Conservation (phyloP, 1,140 invertebrate species). For the Teleogryllus occipitalis region DNA sequence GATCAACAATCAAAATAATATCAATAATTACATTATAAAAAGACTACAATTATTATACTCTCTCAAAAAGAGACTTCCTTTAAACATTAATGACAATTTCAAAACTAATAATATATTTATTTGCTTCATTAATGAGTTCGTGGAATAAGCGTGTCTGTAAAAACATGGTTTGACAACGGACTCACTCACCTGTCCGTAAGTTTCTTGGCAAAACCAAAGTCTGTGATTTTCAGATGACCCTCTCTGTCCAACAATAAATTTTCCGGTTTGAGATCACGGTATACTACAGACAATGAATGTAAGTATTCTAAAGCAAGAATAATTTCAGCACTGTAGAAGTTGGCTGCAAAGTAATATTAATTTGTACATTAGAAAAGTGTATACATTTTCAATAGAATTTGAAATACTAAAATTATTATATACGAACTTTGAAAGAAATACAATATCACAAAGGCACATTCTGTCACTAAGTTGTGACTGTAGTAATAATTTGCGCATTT, state of each 20-base stretch:
- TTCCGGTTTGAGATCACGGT: constrained; percentile 80
- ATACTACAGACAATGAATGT: constrained; percentile 78
- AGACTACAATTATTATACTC: neutral
- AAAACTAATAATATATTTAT: no score
- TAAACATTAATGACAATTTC: no score
- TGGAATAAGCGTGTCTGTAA: no score
- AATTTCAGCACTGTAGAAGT: constrained; percentile 93
- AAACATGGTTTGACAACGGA: neutral
- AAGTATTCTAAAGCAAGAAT: constrained; percentile 89
- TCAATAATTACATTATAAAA: neutral
- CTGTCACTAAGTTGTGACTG: no score
- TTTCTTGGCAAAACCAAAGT: constrained; percentile 96
- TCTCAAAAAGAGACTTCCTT: neutral
- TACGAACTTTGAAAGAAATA: no score
- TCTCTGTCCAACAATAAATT: constrained; percentile 85
- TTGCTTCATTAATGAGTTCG: no score
- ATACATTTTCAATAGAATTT: no score
- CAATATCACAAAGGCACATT: no score
- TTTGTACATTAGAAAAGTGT: no score
- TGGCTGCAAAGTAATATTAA: constrained; percentile 39
- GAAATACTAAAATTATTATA: no score
- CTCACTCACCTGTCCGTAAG: constrained; percentile 59
- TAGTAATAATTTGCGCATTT: no score
- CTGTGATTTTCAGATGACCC: constrained; percentile 93
- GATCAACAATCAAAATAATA: neutral